These are phyloP conservation scores for Mimumesa dahlbomi DNA, from an alignment of 2,888 invertebrate species.

Conservation along the genomic window DNA sequence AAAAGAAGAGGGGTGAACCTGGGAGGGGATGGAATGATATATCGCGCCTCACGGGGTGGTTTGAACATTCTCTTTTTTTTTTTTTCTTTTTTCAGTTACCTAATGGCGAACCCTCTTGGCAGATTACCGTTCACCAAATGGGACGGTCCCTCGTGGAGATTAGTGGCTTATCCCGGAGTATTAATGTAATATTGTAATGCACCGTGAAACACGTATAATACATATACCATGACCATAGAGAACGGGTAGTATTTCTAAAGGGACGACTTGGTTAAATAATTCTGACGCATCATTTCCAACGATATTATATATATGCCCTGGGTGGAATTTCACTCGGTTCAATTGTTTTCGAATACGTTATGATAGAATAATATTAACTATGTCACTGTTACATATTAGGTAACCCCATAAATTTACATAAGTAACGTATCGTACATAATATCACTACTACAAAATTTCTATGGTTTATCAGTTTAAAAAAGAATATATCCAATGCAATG, in stretches of 20 bases:
- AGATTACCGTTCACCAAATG: slow-evolving; percentile 75
- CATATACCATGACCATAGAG: slow-evolving; percentile 25
- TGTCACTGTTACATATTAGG: neutral
- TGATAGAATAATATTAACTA: too few relatives aligned
- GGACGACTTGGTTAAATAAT: slow-evolving; percentile 52
- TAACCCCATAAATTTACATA: neutral
- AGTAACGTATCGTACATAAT: too few relatives aligned
- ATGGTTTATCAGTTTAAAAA: too few relatives aligned
- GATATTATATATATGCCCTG: slow-evolving; percentile 21
- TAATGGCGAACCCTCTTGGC: slow-evolving; percentile 75
- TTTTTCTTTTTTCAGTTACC: slow-evolving; percentile 64
- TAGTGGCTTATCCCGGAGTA: slow-evolving; percentile 76
- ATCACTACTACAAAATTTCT: too few relatives aligned
- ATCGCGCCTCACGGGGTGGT: slow-evolving; percentile 63
- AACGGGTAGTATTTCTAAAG: slow-evolving; percentile 27
- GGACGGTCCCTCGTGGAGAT: slow-evolving; percentile 73
- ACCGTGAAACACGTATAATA: slow-evolving; percentile 65
- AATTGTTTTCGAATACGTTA: too few relatives aligned
- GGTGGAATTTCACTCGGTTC: slow-evolving; percentile 16
- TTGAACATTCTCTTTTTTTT: slow-evolving; percentile 52
- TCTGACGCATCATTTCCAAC: slow-evolving; percentile 45
- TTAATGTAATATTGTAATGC: slow-evolving; percentile 71
- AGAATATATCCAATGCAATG: too few relatives aligned
- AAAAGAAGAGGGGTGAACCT: slow-evolving; percentile 46
- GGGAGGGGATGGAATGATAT: slow-evolving; percentile 68